phyloP scores from a whole-genome alignment of 2,113 vertebrate species.

The Oreochromis aureus region DNA sequence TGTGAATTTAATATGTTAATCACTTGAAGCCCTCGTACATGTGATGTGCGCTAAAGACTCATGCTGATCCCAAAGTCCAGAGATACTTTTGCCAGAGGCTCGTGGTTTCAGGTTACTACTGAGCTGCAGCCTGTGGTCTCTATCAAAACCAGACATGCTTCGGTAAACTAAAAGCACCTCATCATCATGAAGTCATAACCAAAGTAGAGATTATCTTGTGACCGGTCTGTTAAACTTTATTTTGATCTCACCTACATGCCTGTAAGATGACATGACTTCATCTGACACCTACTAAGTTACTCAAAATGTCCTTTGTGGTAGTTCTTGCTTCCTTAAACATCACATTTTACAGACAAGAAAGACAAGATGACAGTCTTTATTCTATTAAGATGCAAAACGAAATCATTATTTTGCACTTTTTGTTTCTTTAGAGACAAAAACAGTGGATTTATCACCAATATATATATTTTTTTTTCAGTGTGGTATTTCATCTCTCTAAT shows the following conservation, averaged over 20 bases:
- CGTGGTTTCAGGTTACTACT: constrained; percentile 9
- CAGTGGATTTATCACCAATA: background rate
- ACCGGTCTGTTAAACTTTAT: background rate
- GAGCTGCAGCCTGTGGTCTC: background rate
- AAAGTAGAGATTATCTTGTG: background rate
- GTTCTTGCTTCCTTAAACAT: background rate
- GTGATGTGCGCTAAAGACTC: background rate
- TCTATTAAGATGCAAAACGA: background rate
- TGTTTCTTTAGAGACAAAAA: background rate
- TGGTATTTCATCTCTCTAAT: background rate
- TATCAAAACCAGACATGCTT: constrained; percentile 9
- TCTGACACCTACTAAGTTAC: background rate
- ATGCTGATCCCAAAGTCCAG: background rate
- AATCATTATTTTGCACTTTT: background rate
- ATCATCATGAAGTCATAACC: constrained; percentile 10
- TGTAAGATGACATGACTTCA: background rate
- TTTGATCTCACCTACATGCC: background rate
- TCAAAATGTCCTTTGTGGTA: background rate
- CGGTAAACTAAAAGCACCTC: background rate
- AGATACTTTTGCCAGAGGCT: background rate
- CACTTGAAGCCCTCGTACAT: background rate
- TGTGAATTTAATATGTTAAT: background rate
- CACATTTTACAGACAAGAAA: background rate
- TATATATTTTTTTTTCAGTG: background rate
- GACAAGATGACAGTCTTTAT: background rate